Base-by-base conservation (phyloP, 2,888 invertebrate genomes). In the Pomacea canaliculata region DNA sequence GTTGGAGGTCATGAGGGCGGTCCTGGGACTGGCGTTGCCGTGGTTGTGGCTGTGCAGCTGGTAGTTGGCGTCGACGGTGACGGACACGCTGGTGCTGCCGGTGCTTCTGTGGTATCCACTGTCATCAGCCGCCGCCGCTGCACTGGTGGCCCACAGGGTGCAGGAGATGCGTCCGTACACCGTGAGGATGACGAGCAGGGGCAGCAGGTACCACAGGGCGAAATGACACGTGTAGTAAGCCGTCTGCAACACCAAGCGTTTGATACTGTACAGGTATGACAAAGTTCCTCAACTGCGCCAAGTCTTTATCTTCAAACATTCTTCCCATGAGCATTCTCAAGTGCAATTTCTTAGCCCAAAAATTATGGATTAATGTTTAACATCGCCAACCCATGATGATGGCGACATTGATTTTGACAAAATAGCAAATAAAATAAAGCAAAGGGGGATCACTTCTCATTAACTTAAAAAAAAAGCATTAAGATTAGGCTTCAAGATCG, bases 111-210 rank as follows among this genome's bases (percentile, higher is more conserved):
- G n/a, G 27, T 27, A 56, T 37, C 18, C 27, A 13, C 46, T 18
- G 37, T n/a, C 49, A 8, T 60, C 16, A 51, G 65, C 27, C 46
- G 65, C 37, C 0, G 75, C 48, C 56, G 67, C 56, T 48, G 71
- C 78, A 66, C 87, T 89, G 76, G 89, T 91, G 93, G 94, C 86
- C 96, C 96, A 97, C 63, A 97, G 91, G 0, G 95, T 94, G 48
- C 96, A 93, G 7, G 96, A 96, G 76, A 97, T 96, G 85, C 94
- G 93, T 60, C 95, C 95, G 89, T 97, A 97, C 60, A 96, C 92
- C 65, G 95, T 93, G 0, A 97, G 96, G 49, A 96, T 94, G 66
- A 76, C 63, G 46, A 71, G 92, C 72, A 97, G 91, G 0, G 97
- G 97, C 65, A 96, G 92, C 66, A 95, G 93, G 91, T 96, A 97